phyloP scores from a whole-genome alignment of 2,797 vertebrate species.

The Pteropus rufus region DNA sequence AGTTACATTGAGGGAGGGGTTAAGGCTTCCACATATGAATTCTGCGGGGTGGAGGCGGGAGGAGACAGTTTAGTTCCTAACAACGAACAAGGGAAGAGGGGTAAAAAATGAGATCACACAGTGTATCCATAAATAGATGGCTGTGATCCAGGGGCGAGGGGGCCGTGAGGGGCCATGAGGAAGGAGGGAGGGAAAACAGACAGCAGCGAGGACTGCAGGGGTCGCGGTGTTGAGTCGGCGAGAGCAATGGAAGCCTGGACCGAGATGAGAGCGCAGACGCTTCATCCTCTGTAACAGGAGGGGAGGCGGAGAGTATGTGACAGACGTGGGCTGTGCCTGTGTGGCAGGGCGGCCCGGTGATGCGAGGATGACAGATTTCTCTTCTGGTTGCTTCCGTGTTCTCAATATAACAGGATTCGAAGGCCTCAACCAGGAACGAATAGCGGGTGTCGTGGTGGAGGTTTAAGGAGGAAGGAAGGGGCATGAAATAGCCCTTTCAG shows the following conservation, averaged over 20 bases:
- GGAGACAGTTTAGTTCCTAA: not conserved
- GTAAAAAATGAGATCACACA: not conserved
- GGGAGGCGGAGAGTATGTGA: accelerated
- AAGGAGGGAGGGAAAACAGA: not conserved
- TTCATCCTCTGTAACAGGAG: not conserved
- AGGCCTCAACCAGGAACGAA: not conserved
- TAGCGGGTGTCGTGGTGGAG: not conserved
- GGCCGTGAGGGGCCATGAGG: not conserved
- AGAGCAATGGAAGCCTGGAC: not conserved
- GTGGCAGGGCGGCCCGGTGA: not conserved
- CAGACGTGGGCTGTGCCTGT: accelerated
- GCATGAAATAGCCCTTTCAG: not conserved
- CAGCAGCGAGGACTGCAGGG: not conserved
- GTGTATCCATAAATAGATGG: accelerated
- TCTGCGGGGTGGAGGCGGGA: too few species aligned
- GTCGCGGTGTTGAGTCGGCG: accelerated
- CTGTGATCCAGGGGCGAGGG: not conserved
- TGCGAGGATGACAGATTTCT: not conserved
- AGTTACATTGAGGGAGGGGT: not conserved
- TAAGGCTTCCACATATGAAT: not conserved
- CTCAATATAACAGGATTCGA: not conserved
- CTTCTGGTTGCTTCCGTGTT: not conserved
- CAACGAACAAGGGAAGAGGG: not conserved
- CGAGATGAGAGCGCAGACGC: accelerated
- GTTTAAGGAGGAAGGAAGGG: not conserved